Base-by-base conservation (phyloP, 2,888 invertebrate genomes). In the Troides aeacus region DNA sequence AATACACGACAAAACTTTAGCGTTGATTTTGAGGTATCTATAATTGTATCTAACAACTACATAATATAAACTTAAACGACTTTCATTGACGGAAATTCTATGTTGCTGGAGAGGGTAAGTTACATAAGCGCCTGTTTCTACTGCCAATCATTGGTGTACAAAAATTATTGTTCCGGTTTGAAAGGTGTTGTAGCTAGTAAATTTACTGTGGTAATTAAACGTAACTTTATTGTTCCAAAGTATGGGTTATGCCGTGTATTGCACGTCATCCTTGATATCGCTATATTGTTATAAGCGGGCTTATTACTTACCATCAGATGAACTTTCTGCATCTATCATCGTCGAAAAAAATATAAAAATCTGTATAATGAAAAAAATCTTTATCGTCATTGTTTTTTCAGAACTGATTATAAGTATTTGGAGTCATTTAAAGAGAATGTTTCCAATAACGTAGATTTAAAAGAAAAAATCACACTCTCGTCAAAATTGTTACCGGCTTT, bases 1-100 rank as follows among this genome's bases (percentile, higher is more conserved):
- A 1, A 90, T 94, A 18, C 84, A 90, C 63, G 92, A 94, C 74
- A 84, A 82, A 71, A 89, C 87, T 2, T 74, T 90, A 10, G 85
- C 85, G 8, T 82, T 93, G 42, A 86, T 91, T 72, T 78, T 93
- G 69, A 89, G 90, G 93, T 92, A 79, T 56, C 57, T 57, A 21
- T 21, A 21, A 57, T 50, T 17, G 50, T 50, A 50, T 50, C 50
- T 17, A 50, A 12, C 50, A 50, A 50, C 4, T 50, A 50, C 5
- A 18, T 50, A 15, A 50, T 50, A 50, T 15, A 4, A 50, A 3
- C 10, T 17, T 5, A 15, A 10, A 17, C 0, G 10, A 10, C 39
- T 10, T 10, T 39, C 8, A 39, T 39, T 7, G 39, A 10, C 30
- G 5, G 3, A 30, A 30, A 5, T 30, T 30, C 39, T 39, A 1